Base-by-base conservation (phyloP, 2,888 invertebrate genomes). In the Sacculina carcini region DNA sequence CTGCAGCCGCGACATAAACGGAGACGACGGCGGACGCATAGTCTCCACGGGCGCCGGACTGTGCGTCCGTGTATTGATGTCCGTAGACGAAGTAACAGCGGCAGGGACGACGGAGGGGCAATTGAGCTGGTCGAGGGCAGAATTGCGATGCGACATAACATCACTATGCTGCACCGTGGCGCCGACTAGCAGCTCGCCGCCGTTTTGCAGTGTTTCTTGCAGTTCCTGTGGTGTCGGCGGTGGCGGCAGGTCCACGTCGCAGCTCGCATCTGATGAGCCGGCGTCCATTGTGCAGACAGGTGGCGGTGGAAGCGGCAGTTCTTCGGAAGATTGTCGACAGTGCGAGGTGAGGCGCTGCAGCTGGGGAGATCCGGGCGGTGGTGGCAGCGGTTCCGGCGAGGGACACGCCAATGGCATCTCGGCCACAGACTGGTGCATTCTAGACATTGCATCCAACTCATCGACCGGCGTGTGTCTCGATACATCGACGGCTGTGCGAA, bases 281-380 rank as follows among this genome's bases (percentile, higher is more conserved):
- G 55, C 55, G 51, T 56, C 53, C 19, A 53, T 54, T 49, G 55
- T 54, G 29, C 59, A 59, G 38, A 60, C 53, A 4, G 63, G 61
- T 5, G 60, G 61, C 34, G 85, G 85, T n/a, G 83, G 83, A 5
- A 84, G 84, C 47, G 85, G 85, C 60, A 86, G 85, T 60, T 86
- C 85, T 65, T 84, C 84, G 63, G 84, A 85, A 1, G 81, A 76
- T 64, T 85, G 85, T 47, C 85, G 69, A 2, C 84, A 85, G 64
- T 85, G 85, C 51, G 77, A 73, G 0, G 74, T 77, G 0, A 82
- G 57, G 75, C 75, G 58, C 77, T 71, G 83, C 62, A 84, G 84
- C 0, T 84, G 84, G 1, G 84, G 84, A 52, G 79, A 62, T 14
- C 34, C 51, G 24, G 46, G 6, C 36, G 51, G 32, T 42, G 55